Base-by-base conservation (phyloP, 2,797 vertebrate genomes). In the Bucorvus abyssinicus region DNA sequence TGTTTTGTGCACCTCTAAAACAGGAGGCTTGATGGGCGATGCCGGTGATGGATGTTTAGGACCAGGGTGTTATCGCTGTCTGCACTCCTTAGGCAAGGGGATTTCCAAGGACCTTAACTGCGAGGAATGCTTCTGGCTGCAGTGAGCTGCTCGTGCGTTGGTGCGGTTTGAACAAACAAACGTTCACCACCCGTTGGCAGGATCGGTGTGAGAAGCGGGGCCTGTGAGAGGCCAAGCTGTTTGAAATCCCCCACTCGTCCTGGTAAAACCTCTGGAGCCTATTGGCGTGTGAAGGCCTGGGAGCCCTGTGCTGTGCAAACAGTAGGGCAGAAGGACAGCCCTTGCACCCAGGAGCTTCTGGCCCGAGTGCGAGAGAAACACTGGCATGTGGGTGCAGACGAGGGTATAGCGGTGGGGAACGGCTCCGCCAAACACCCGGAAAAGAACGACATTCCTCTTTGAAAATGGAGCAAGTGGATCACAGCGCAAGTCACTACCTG, bases 221-320 rank as follows among this genome's bases (percentile, higher is more conserved):
- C 24, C 21, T 49, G 59, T 55, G 68, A 42, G 78, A 53, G 61
- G 30, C 53, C 55, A 34, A 34, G 73, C 89, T 87, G 82, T 70
- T 78, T 45, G 73, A 94, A 71, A 84, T 80, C 73, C 60, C 42
- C 7, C 94, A 71, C 92, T 93, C 84, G 93, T 82, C 14, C 91
- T 93, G 38, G 32, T 80, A 30, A 52, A 90, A 45, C 90, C 93
- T 94, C 95, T 90, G 92, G 88, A 92, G 61, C 76, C 69, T 90
- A 30, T 88, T 82, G 26, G 91, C 1, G 6, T 90, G 87, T 47
- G 82, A 90, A 93, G 87, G 90, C 65, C 73, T 90, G 76, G 55
- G 30, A 53, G 87, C 73, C 94, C 55, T 87, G 94, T 68, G 56
- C 92, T 94, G 78, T 93, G 90, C 92, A 96, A 97, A 94, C 84